Conservation (phyloP, 2,113 vertebrate species). For the Hemichromis elongatus region DNA sequence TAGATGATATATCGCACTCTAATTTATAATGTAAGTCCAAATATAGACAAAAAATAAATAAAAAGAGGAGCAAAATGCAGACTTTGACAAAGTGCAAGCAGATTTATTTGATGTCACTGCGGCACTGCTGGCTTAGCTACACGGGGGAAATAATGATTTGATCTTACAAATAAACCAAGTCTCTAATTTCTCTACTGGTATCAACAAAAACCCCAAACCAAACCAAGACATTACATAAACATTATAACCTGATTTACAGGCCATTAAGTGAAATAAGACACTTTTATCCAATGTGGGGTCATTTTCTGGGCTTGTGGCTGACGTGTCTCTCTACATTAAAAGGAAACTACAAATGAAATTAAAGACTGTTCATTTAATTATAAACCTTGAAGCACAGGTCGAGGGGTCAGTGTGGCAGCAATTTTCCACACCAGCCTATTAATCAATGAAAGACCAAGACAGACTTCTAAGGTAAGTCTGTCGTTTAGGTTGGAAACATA, state of each 20-base stretch:
- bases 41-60: neutral
- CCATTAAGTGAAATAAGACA: neutral
- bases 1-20: accelerated
- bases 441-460: too few relatives aligned
- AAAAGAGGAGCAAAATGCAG: neutral
- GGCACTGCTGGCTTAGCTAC: too few relatives aligned
- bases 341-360: neutral
- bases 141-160: neutral
- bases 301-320: neutral
- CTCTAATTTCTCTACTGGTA: neutral
- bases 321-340: neutral
- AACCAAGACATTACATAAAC: neutral
- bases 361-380: neutral
- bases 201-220: accelerated
- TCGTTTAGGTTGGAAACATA: neutral
- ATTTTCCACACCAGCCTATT: too few relatives aligned
- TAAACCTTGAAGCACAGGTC: too few relatives aligned
- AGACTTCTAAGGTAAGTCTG: too few relatives aligned
- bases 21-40: neutral
- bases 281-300: neutral
- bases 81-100: neutral
- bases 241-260: neutral
- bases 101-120: neutral
- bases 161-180: neutral
- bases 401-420: too few relatives aligned